These are phyloP conservation scores for Ephestia elutella DNA, from an alignment of 1,140 invertebrate species.

Conservation along the genomic window DNA sequence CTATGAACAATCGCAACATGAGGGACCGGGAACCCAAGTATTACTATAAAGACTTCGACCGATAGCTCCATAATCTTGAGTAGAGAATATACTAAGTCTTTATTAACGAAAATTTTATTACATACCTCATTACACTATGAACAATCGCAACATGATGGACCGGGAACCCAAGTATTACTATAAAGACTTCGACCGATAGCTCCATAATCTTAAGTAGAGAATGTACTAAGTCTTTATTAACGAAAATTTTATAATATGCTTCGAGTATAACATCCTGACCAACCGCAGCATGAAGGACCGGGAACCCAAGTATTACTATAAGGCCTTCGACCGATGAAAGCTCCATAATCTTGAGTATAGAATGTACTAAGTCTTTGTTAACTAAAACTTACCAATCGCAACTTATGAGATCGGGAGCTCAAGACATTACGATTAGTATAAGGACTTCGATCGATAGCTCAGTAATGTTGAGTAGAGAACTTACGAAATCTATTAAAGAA, in stretches of 20 bases:
- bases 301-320: conserved; percentile 3
- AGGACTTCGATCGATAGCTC: conserved; percentile 6
- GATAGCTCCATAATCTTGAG: neutral
- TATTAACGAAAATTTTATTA: too few relatives aligned
- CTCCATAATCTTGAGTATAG: neutral
- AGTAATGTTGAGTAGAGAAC: neutral
- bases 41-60: conserved; percentile 5
- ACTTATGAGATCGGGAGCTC: neutral
- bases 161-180: neutral
- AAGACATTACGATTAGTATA: neutral
- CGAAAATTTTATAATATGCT: too few relatives aligned
- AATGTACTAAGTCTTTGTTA: too few relatives aligned
- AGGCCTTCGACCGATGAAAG: conserved; percentile 10
- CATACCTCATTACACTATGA: neutral
- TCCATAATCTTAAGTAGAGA: neutral
- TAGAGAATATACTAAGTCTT: too few relatives aligned
- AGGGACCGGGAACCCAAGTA: neutral
- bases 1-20: conserved; percentile 17
- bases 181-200: conserved; percentile 6
- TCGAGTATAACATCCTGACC: neutral
- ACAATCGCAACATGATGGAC: conserved; percentile 16
- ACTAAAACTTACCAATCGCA: conserved; percentile 17
- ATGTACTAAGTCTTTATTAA: too few relatives aligned
- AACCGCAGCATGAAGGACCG: conserved; percentile 18
- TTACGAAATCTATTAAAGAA: too few relatives aligned